Conservation (phyloP, 2,888 invertebrate species). For the Dermolepida albohirtum region DNA sequence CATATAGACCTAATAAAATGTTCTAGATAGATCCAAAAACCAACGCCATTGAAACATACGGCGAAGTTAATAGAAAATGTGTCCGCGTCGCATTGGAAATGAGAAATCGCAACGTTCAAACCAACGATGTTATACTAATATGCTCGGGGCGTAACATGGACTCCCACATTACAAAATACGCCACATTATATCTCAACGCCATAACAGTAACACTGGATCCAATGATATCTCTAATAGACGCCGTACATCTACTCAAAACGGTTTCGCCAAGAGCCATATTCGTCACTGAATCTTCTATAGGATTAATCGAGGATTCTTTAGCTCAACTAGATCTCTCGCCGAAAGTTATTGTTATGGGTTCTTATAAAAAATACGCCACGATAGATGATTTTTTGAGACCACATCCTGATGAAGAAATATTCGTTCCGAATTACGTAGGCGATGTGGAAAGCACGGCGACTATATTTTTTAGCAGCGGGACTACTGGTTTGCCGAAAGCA, state of each 20-base stretch:
- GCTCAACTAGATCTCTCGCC: too few relatives aligned
- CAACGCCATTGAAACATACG: slow-evolving; percentile 62
- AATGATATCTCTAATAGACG: slow-evolving; percentile 49
- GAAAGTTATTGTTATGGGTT: slow-evolving; percentile 50
- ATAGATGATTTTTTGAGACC: slow-evolving; percentile 46
- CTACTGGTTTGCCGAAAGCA: slow-evolving; percentile 58
- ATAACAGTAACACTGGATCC: slow-evolving; percentile 56
- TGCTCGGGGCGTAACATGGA: slow-evolving; percentile 62
- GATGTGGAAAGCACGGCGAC: slow-evolving; percentile 51
- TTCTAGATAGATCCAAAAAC: slow-evolving; percentile 65
- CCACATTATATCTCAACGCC: slow-evolving; percentile 62
- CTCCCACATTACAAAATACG: too few relatives aligned
- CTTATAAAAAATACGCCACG: slow-evolving; percentile 25
- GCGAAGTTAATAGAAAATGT: slow-evolving; percentile 60
- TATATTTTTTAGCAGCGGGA: slow-evolving; percentile 59
- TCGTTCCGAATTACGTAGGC: slow-evolving; percentile 48
- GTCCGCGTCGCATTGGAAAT: slow-evolving; percentile 65
- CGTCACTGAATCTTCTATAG: slow-evolving; percentile 49
- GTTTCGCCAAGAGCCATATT: slow-evolving; percentile 49
- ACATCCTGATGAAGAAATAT: slow-evolving; percentile 47
- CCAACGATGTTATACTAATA: slow-evolving; percentile 65
- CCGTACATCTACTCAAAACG: slow-evolving; percentile 50
- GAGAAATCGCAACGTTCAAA: slow-evolving; percentile 50
- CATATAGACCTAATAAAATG: too few relatives aligned
- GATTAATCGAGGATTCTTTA: too few relatives aligned